Percentiles rank a stretch among this genome's conserved stretches.
phyloP scores from a whole-genome alignment of 2,888 invertebrate species.

The Sminthurides aquaticus region DNA sequence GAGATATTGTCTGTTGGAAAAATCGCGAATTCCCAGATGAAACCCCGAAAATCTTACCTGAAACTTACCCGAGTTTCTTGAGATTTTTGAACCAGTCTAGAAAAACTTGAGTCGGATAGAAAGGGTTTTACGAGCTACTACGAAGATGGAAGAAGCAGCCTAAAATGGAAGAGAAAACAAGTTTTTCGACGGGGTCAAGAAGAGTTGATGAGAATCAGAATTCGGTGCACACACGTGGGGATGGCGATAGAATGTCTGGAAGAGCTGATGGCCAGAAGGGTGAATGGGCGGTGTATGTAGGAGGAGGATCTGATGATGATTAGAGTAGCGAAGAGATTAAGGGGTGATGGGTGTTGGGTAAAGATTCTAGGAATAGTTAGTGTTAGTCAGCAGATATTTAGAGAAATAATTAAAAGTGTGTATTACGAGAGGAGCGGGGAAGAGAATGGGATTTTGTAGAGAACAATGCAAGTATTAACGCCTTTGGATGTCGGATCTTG shows the following conservation, averaged over 20 bases:
- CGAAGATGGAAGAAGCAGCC: too few relatives aligned
- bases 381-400: conserved; percentile 7
- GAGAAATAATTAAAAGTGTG: conserved; percentile 2
- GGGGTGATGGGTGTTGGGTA: background rate
- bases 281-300: background rate
- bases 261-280: background rate
- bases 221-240: background rate
- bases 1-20: too few relatives aligned
- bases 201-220: background rate
- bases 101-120: too few relatives aligned
- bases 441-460: background rate
- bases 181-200: conserved; percentile 1
- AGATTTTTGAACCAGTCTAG: too few relatives aligned
- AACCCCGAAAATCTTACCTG: too few relatives aligned
- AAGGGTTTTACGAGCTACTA: too few relatives aligned
- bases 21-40: too few relatives aligned
- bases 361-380: background rate
- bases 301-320: background rate
- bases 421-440: background rate
- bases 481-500: background rate
- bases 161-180: too few relatives aligned
- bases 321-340: background rate
- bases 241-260: background rate
- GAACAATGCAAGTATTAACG: background rate
- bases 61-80: too few relatives aligned